phyloP scores from a whole-genome alignment of 2,888 invertebrate species.

The Mycalesis mineus region DNA sequence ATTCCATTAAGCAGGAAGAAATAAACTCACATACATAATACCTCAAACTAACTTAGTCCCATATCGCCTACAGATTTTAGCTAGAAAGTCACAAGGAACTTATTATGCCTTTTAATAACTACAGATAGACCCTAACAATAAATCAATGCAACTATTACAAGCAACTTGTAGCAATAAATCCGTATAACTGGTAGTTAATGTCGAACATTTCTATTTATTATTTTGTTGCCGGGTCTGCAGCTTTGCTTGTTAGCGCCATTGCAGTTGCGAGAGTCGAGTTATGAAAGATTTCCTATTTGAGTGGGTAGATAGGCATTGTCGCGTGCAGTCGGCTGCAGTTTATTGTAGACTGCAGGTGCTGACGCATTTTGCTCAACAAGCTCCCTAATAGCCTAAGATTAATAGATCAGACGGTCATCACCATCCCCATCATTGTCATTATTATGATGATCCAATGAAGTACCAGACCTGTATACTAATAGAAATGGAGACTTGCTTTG shows the following conservation, averaged over 20 bases:
- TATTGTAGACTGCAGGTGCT: neutral
- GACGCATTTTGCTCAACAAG: no score
- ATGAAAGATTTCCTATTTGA: slow-evolving; percentile 25
- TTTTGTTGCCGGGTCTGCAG: neutral
- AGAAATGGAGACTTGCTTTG: no score
- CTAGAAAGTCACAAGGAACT: neutral
- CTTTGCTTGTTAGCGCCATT: slow-evolving; percentile 19
- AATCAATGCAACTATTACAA: slow-evolving; percentile 3
- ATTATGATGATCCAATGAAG: no score
- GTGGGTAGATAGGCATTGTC: slow-evolving; percentile 14
- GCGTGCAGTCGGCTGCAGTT: neutral
- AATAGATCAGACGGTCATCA: no score
- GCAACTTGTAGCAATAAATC: slow-evolving; percentile 14
- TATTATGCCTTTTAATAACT: slow-evolving; percentile 4
- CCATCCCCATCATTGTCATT: no score
- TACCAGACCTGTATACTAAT: no score
- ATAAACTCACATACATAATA: no score
- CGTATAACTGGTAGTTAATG: slow-evolving; percentile 6
- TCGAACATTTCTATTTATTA: slow-evolving; percentile 17
- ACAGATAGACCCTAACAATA: neutral
- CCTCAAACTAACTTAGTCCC: no score
- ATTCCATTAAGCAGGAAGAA: no score
- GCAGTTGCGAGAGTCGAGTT: slow-evolving; percentile 22
- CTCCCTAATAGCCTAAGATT: no score
- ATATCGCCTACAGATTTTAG: no score